Percentiles rank a stretch among this genome's conserved stretches.
Evolutionary conservation across 2,888 invertebrate genomes (phyloP).

Genomic region (Drosophila kambysellisi): DNA sequence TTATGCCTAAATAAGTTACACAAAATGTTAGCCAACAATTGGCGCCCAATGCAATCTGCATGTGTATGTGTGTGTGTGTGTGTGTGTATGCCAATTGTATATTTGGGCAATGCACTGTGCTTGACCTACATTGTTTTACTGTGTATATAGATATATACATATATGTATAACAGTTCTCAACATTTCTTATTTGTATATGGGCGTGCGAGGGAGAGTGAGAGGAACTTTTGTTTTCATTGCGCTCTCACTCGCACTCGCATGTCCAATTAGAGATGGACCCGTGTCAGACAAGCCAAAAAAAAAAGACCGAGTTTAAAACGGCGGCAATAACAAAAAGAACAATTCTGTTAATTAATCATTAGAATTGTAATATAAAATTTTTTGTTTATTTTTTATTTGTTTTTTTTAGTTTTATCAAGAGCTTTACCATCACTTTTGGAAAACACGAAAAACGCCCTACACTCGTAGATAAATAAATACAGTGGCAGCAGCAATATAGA

Average conservation of each 20-base stretch:
- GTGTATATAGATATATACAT: conserved; percentile 10
- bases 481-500: conserved; percentile 8
- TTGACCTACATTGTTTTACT: conserved; percentile 52
- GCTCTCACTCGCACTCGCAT: conserved; percentile 32
- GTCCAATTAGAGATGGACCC: neutral
- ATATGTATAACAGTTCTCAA: conserved; percentile 7
- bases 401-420: neutral
- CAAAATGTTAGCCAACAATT: conserved; percentile 40
- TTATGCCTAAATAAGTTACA: conserved; percentile 18
- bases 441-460: neutral
- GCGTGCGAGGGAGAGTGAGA: conserved; percentile 12
- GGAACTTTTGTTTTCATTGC: conserved; percentile 48
- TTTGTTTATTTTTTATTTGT: neutral
- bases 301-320: neutral
- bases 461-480: neutral
- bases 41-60: conserved; percentile 27
- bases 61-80: conserved; percentile 14
- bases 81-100: conserved; percentile 31
- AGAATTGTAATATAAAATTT: neutral
- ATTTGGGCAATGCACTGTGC: conserved; percentile 55
- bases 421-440: neutral
- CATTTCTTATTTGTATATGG: neutral
- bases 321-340: neutral
- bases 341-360: neutral
- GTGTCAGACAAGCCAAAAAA: neutral